Conservation (phyloP, 2,888 invertebrate species). For the Hesperia comma region DNA sequence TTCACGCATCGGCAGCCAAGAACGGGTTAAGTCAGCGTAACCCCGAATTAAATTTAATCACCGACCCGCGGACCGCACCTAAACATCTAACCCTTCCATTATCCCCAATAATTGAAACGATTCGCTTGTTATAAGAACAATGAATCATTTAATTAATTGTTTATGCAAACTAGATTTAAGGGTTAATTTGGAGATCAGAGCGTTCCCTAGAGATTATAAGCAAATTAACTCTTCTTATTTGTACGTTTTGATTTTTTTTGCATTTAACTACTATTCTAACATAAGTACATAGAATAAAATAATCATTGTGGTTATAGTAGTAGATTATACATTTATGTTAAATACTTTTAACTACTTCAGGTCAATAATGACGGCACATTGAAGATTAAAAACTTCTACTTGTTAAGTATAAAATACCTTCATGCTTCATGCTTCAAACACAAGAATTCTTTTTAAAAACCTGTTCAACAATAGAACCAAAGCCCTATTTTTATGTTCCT, state of each 20-base stretch:
- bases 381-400: too few species aligned
- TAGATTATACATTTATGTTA: too few species aligned
- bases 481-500: too few species aligned
- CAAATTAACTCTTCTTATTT: neutral
- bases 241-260: neutral
- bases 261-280: neutral
- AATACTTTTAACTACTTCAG: too few species aligned
- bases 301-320: too few species aligned
- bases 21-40: conserved; percentile 71
- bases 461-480: too few species aligned
- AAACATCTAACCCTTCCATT: conserved; percentile 71
- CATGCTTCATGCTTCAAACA: too few species aligned
- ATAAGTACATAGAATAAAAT: too few species aligned
- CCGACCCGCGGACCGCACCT: conserved; percentile 59
- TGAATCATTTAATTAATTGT: conserved; percentile 53
- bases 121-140: conserved; percentile 56
- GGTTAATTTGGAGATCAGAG: conserved; percentile 33
- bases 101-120: conserved; percentile 70
- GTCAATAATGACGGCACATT: too few species aligned
- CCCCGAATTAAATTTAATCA: conserved; percentile 74
- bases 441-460: too few species aligned
- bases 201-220: conserved; percentile 14
- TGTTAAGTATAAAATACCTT: too few species aligned
- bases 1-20: conserved; percentile 74
- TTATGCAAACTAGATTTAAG: conserved; percentile 33